Percentiles rank a stretch among this genome's conserved stretches.
These are phyloP conservation scores for Amia ocellicauda DNA, from an alignment of 2,113 vertebrate species.

Conservation along the genomic window DNA sequence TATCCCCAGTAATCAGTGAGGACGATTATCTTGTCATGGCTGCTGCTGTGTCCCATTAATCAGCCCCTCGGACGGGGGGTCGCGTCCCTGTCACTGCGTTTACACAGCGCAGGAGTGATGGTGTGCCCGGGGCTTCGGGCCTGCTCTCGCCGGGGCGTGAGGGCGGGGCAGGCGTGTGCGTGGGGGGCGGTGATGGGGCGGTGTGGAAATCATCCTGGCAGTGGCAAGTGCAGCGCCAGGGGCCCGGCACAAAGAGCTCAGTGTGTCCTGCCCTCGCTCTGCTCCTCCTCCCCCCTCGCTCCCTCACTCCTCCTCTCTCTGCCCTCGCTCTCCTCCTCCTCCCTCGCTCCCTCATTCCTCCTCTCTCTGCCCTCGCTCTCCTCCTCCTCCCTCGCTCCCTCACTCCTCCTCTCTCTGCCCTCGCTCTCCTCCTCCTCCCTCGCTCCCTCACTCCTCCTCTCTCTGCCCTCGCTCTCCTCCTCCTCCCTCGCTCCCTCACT, in stretches of 20 bases:
- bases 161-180: neutral
- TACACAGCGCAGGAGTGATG: constrained; percentile 53
- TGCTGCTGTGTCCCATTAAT: constrained; percentile 60
- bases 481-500: too few species aligned
- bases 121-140: constrained; percentile 55
- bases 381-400: neutral
- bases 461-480: constrained; percentile 16
- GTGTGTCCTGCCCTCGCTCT: constrained; percentile 34
- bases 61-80: constrained; percentile 36
- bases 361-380: neutral
- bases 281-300: too few species aligned
- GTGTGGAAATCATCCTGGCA: constrained; percentile 72
- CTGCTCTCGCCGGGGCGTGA: constrained; percentile 16
- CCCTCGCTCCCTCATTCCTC: neutral
- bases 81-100: constrained; percentile 51
- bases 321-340: neutral
- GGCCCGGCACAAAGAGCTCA: constrained; percentile 40
- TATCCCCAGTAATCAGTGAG: constrained; percentile 36
- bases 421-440: too few species aligned
- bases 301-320: neutral
- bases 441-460: too few species aligned
- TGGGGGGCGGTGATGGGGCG: constrained; percentile 43
- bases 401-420: too few species aligned
- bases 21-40: constrained; percentile 46
- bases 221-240: constrained; percentile 22